Conservation (phyloP, 2,888 invertebrate species). For the Dolichopus griseipennis region DNA sequence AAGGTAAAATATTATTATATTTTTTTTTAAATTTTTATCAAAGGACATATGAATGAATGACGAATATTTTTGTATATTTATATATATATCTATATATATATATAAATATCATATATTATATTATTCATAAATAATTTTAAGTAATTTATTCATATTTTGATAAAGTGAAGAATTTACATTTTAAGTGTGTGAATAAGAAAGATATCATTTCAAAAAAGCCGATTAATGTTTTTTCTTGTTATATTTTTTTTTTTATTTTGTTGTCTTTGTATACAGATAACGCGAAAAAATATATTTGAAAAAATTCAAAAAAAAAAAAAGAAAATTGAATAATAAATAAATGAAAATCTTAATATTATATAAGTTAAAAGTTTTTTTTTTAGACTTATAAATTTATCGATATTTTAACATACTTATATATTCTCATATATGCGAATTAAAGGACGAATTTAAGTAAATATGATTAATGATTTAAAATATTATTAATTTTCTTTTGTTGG, state of each 20-base stretch:
- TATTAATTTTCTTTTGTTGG: too few relatives aligned
- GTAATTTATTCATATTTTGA: too few relatives aligned
- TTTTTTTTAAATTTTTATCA: too few relatives aligned
- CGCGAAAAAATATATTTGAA: background rate
- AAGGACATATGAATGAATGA: background rate
- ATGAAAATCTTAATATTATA: too few relatives aligned
- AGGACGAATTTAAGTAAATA: background rate
- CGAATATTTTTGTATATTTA: background rate
- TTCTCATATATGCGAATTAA: too few relatives aligned
- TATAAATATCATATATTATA: too few relatives aligned
- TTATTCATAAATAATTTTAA: too few relatives aligned
- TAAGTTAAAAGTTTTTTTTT: too few relatives aligned
- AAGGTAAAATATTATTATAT: too few relatives aligned
- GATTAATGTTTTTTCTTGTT: background rate
- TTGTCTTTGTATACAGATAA: background rate
- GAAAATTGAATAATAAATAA: background rate
- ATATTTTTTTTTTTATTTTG: background rate
- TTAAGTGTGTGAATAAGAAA: background rate
- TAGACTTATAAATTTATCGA: too few relatives aligned
- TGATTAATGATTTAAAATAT: background rate
- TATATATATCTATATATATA: too few relatives aligned
- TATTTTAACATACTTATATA: background rate
- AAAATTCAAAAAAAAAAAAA: too few relatives aligned
- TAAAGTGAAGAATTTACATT: background rate
- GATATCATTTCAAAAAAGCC: background rate